Base-by-base conservation (phyloP, 2,113 vertebrate genomes). In the Mormyrus lacerda region DNA sequence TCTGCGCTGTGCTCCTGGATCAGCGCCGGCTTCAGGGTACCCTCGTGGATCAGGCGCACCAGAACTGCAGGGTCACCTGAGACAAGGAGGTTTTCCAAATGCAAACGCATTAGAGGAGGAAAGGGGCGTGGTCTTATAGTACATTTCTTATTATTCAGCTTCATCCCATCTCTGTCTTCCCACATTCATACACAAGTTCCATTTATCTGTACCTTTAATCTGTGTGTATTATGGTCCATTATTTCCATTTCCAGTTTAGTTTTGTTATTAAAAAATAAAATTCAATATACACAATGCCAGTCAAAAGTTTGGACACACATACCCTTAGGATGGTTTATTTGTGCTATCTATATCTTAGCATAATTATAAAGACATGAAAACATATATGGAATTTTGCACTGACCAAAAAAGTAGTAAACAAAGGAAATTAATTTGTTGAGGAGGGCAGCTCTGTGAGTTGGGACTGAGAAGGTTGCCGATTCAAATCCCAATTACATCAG, bases 41-140 rank as follows among this genome's bases (percentile, higher is more conserved):
- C 97, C 7, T 98, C 97, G 76, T 97, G 97, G 89, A 99, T 96
- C 47, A 98, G 95, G 89, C 97, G 96, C 88, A 98, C 97, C 93
- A 99, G 93, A 88, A 92, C 93, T 21, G 97, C 96, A 5, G 96
- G 95, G 87, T 97, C 96, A 90, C 97, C 98, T 99, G 90, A 92
- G 93, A 88, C 47, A 42, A 55, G 93, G 39, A 13, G 27, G 10
- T 53, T 19, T 85, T 9, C 65, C 51, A 58, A 93, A 44, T 15
- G 31, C 44, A 47, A 11, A 19, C 6, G 35, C 35, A 17, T 27
- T 42, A 19, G 11, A 42, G 31, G 9, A 42, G 35, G 35, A 27
- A 24, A 17, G 69, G 69, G 69, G 1, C 0, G 69, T 4, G 0
- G 35, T 27, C 73, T 79, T 19, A 15, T 6, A 19, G 42, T 19